Conservation (phyloP, 2,888 invertebrate genomes). For the Kuschelorhynchus macadamiae region DNA sequence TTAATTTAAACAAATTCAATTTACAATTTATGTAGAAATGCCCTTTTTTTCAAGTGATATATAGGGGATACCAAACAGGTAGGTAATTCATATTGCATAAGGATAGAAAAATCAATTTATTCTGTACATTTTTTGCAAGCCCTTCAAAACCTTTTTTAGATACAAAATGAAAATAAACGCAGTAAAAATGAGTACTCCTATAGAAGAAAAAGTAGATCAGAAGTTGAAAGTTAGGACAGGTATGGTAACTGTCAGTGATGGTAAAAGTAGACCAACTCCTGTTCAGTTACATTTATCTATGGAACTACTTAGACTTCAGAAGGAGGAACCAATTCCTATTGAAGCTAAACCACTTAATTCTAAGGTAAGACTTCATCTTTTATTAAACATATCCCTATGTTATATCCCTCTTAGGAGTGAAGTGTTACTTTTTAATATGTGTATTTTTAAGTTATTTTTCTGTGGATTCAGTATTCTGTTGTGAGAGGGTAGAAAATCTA, state of each 20-base stretch:
- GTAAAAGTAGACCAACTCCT: conserved; percentile 89
- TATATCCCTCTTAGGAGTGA: neutral
- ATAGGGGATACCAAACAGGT: conserved; percentile 5
- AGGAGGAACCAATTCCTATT: conserved; percentile 76
- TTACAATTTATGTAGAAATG: conserved; percentile 31
- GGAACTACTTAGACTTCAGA: conserved; percentile 90
- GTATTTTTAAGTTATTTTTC: too few species aligned
- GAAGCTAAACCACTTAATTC: conserved; percentile 67
- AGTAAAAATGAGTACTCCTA: conserved; percentile 84
- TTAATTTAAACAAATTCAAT: conserved; percentile 15
- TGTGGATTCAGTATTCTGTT: too few species aligned
- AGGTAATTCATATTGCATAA: conserved; percentile 27
- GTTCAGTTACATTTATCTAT: conserved; percentile 90
- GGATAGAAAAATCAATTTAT: conserved; percentile 37
- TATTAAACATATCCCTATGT: too few species aligned
- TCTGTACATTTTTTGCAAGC: neutral
- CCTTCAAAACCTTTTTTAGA: neutral
- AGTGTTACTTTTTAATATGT: too few species aligned
- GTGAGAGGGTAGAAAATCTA: too few species aligned
- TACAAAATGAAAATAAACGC: conserved; percentile 73
- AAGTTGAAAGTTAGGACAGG: conserved; percentile 88
- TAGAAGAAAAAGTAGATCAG: conserved; percentile 90
- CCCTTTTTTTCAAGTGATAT: too few species aligned
- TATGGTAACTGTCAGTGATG: conserved; percentile 94
- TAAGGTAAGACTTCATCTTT: conserved; percentile 60